Base-by-base conservation (phyloP, 2,113 vertebrate species). In the Colinus virginianus region DNA sequence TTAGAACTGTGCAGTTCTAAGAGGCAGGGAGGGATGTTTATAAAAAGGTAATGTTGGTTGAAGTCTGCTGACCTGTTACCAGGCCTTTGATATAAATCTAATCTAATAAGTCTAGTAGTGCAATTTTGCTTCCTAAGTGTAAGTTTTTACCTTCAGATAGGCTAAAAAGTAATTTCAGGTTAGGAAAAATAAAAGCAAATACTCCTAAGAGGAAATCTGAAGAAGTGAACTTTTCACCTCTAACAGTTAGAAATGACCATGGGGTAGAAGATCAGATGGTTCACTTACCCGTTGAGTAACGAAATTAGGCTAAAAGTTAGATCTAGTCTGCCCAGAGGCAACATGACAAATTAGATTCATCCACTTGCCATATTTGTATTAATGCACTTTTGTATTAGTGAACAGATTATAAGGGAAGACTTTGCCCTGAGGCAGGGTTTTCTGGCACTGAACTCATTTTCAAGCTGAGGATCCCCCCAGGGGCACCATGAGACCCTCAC, bases 331-430 rank as follows among this genome's bases (percentile, higher is more conserved):
- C 92, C 96, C 83, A 28, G 79, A 85, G 96, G 96, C 95, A 93
- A 93, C 68, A 70, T 86, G 93, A 95, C 92, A 96, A 96, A 96
- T 96, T 94, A 93, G 88, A 94, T 95, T 95, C 90, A 91, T 91
- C 88, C 61, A 45, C 90, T 93, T 9, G 1, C 51, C 7, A 1
- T 93, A 86, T 86, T 93, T 83, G 69, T 94, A 84, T 81, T 95
- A 96, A 89, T 75, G 76, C 46, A 64, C 85, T 90, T 93, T 93
- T 70, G 75, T 88, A 83, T 91, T 88, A 91, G 76, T 45, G 90
- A 90, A 55, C 68, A 88, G 85, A 96, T 88, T 90, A 96, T 36
- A 92, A 89, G 90, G 77, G 79, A 78, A 83, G 71, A 25, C 20
- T 93, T 94, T 88, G 90, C 93, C 93, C 90, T 2, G 3, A 90